Conservation (phyloP, 2,113 vertebrate species). For the Redunca redunca region DNA sequence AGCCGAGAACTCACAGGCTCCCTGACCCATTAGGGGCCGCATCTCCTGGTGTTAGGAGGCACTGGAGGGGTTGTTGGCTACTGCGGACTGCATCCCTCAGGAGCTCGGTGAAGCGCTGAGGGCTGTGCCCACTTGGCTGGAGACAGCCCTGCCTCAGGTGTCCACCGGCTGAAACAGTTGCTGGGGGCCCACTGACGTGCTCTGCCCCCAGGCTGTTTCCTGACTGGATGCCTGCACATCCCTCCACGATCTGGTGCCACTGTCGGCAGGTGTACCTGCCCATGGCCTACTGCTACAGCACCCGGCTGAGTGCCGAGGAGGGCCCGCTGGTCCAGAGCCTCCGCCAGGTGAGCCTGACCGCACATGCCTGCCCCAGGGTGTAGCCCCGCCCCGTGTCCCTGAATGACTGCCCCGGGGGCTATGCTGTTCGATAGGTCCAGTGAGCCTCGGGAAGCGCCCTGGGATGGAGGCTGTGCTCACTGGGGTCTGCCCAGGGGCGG, state of each 20-base stretch:
- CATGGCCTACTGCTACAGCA: slow-evolving; percentile 96
- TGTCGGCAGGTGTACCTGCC: slow-evolving; percentile 97
- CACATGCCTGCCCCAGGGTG: rapidly evolving
- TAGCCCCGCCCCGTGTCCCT: background rate
- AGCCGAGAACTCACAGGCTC: too few species aligned
- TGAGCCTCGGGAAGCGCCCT: background rate
- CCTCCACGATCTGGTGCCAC: slow-evolving; percentile 95
- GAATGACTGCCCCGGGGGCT: too few species aligned
- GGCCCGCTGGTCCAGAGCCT: slow-evolving; percentile 89
- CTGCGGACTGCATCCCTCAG: rapidly evolving
- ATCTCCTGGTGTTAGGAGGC: background rate
- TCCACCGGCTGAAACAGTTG: background rate
- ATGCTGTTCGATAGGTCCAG: rapidly evolving
- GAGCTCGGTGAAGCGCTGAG: background rate
- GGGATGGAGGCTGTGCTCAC: background rate
- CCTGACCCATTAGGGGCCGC: rapidly evolving
- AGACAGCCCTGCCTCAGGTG: rapidly evolving
- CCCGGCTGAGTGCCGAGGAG: slow-evolving; percentile 84
- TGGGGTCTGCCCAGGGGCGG: background rate
- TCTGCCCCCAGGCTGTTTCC: slow-evolving; percentile 88
- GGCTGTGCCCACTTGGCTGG: rapidly evolving
- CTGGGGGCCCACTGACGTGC: rapidly evolving
- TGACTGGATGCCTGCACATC: slow-evolving; percentile 90
- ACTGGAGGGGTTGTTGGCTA: background rate
- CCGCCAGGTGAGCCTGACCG: slow-evolving; percentile 84